phyloP scores from a whole-genome alignment of 2,113 vertebrate species.

The Conger conger region DNA sequence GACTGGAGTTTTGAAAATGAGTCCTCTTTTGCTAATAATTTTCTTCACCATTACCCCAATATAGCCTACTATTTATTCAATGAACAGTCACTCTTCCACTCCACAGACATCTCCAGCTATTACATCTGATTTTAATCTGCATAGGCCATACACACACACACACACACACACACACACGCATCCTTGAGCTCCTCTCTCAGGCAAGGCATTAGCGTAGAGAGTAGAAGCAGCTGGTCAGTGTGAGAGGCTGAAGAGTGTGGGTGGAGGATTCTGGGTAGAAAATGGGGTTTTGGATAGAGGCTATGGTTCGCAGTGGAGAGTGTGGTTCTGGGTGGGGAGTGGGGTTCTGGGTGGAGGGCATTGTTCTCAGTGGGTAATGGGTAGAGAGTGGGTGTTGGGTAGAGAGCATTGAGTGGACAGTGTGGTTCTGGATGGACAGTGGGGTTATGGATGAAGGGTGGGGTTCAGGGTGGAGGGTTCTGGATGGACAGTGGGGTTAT shows the following conservation, averaged over 20 bases:
- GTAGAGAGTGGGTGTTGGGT: no score
- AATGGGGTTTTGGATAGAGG: neutral
- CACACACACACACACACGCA: constrained; percentile 38
- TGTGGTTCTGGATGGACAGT: no score
- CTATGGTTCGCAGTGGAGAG: no score
- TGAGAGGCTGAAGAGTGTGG: constrained; percentile 21
- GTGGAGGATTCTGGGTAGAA: neutral
- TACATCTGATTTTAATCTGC: neutral
- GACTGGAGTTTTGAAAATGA: neutral
- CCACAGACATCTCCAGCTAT: neutral
- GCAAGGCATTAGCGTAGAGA: constrained; percentile 29
- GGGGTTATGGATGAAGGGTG: no score
- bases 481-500: no score
- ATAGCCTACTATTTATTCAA: neutral
- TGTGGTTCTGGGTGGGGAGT: no score
- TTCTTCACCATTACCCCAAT: neutral
- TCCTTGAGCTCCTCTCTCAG: constrained; percentile 25
- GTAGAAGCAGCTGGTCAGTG: constrained; percentile 59
- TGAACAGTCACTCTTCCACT: neutral
- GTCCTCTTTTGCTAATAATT: neutral
- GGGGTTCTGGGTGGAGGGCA: no score
- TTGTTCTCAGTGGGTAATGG: no score
- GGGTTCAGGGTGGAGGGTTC: no score
- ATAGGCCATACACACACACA: constrained; percentile 24
- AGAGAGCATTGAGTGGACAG: no score